phyloP scores from a whole-genome alignment of 2,888 invertebrate genomes.

The Acrobasis repandana region DNA sequence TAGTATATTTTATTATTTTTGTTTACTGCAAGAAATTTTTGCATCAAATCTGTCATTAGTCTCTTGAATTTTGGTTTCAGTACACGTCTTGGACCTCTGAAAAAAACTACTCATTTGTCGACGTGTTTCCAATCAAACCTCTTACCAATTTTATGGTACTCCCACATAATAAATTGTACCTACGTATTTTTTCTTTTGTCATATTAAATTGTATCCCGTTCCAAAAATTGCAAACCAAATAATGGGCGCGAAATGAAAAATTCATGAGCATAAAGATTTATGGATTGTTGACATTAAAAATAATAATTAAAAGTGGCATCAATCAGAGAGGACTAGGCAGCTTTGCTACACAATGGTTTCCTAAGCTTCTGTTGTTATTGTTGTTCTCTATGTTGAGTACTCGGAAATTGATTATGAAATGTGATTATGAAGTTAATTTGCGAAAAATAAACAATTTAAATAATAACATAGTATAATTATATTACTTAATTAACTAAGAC shows the following conservation, averaged over 20 bases:
- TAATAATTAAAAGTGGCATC: constrained; percentile 70
- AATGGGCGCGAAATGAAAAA: constrained; percentile 38
- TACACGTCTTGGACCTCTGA: too few relatives aligned
- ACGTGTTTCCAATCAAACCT: too few relatives aligned
- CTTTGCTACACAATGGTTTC: constrained; percentile 48
- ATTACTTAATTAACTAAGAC: background rate
- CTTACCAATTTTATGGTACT: too few relatives aligned
- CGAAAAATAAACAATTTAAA: background rate
- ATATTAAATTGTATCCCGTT: background rate
- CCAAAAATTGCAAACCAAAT: constrained; percentile 22
- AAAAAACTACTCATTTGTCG: too few relatives aligned
- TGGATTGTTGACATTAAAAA: constrained; percentile 65
- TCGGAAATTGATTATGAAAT: constrained; percentile 28
- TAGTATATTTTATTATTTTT: too few relatives aligned
- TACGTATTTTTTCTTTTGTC: too few relatives aligned
- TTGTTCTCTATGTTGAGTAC: constrained; percentile 26
- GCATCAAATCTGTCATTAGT: too few relatives aligned
- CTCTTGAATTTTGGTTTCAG: too few relatives aligned
- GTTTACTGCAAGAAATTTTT: too few relatives aligned
- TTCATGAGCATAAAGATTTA: constrained; percentile 59
- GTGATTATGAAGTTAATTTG: background rate
- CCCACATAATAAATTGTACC: too few relatives aligned
- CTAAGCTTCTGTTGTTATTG: constrained; percentile 49
- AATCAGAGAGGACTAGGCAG: constrained; percentile 51
- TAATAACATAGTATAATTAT: background rate